Evolutionary conservation across 2,888 invertebrate genomes (phyloP).

Genomic region (Drosophila barbarae): DNA sequence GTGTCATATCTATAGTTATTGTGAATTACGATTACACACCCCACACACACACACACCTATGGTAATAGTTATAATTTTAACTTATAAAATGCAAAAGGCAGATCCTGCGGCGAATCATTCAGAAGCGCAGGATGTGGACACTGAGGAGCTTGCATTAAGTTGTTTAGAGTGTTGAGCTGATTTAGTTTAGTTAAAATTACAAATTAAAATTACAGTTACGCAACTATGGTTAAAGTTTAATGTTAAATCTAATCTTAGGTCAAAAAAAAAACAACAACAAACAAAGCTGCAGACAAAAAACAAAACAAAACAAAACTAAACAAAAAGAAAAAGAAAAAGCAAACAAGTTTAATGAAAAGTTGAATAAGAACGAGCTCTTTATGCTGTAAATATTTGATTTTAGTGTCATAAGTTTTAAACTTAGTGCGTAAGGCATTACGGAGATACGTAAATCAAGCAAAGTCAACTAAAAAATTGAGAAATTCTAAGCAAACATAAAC

Average conservation of each 20-base stretch:
- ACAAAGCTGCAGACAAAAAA: slow-evolving; percentile 33
- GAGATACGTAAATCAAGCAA: slow-evolving; percentile 58
- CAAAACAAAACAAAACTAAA: too few species aligned
- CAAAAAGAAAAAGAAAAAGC: slow-evolving; percentile 4
- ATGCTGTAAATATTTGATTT: slow-evolving; percentile 45
- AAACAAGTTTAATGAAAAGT: slow-evolving; percentile 6
- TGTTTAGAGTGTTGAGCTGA: slow-evolving; percentile 63
- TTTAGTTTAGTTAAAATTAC: slow-evolving; percentile 65
- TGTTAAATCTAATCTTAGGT: slow-evolving; percentile 43
- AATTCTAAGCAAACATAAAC: slow-evolving; percentile 41
- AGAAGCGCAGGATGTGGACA: background rate
- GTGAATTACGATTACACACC: slow-evolving; percentile 36
- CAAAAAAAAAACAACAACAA: slow-evolving; percentile 11
- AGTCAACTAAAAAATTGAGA: slow-evolving; percentile 49
- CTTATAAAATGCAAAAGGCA: slow-evolving; percentile 45
- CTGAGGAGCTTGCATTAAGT: slow-evolving; percentile 39
- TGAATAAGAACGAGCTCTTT: slow-evolving; percentile 11
- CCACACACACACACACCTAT: slow-evolving; percentile 33
- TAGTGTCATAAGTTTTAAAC: slow-evolving; percentile 50
- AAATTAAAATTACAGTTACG: slow-evolving; percentile 16
- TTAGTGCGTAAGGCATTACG: slow-evolving; percentile 46
- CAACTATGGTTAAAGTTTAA: slow-evolving; percentile 42
- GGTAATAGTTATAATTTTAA: slow-evolving; percentile 65
- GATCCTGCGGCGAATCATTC: slow-evolving; percentile 1
- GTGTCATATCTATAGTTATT: slow-evolving; percentile 76